Evolutionary conservation across 2,797 vertebrate species (phyloP).

Genomic region (Sitta carolinensis): DNA sequence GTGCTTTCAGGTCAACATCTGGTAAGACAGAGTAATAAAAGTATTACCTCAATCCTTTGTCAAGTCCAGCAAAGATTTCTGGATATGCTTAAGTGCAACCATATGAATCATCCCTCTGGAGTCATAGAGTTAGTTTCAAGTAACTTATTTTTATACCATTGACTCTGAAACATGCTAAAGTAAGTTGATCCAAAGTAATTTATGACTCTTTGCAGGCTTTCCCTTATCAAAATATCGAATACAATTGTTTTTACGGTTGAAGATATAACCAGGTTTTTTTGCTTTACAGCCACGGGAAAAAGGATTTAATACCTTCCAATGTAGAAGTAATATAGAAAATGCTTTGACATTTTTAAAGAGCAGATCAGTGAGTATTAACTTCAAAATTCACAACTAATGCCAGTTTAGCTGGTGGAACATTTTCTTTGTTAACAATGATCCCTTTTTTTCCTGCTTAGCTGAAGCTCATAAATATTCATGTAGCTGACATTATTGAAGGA

Average conservation of each 20-base stretch:
- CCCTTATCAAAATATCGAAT: not conserved
- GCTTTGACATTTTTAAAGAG: constrained; percentile 87
- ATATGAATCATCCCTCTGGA: not conserved
- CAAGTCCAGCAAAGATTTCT: constrained; percentile 7
- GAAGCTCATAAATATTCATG: constrained; percentile 96
- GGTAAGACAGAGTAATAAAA: constrained; percentile 77
- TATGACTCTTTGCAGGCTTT: not conserved
- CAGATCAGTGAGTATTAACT: constrained; percentile 84
- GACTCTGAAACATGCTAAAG: not conserved
- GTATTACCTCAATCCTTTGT: not conserved
- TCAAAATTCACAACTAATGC: not conserved
- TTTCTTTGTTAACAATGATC: constrained; percentile 50
- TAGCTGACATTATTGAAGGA: constrained; percentile 92
- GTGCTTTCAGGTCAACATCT: constrained; percentile 91
- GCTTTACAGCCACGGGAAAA: constrained; percentile 86
- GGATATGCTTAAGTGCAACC: not conserved
- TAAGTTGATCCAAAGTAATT: not conserved
- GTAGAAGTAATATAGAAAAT: constrained; percentile 92
- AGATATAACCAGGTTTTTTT: not conserved
- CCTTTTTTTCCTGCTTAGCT: constrained; percentile 77
- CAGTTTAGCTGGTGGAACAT: not conserved
- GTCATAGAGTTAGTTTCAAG: not conserved
- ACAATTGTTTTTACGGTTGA: not conserved
- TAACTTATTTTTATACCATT: not conserved
- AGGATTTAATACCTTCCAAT: constrained; percentile 87